phyloP scores from a whole-genome alignment of 1,140 invertebrate genomes.

The Akabosia matsudoensis region DNA sequence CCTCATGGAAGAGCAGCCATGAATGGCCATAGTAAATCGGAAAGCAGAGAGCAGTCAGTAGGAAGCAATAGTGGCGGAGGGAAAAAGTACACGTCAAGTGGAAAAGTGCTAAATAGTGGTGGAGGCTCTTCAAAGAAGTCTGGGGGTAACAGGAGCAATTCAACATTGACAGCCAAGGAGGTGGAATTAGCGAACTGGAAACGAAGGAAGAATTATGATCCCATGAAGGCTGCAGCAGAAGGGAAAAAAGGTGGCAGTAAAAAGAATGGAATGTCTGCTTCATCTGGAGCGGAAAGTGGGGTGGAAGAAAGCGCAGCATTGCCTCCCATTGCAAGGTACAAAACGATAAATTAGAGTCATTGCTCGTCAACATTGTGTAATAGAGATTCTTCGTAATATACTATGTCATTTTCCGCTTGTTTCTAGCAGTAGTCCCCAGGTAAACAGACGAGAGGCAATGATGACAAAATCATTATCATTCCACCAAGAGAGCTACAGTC shows the following conservation, averaged over 20 bases:
- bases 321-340: constrained; percentile 24
- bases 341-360: background rate
- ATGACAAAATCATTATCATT: constrained; percentile 39
- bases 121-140: background rate
- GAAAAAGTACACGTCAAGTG: background rate
- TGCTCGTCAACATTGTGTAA: no score
- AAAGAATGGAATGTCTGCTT: background rate
- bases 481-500: constrained; percentile 5
- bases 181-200: constrained; percentile 90
- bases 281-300: constrained; percentile 28
- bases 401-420: no score
- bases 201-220: constrained; percentile 82
- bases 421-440: constrained; percentile 2
- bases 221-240: constrained; percentile 77
- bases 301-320: constrained; percentile 10
- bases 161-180: constrained; percentile 64
- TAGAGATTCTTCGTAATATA: no score
- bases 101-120: background rate
- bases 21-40: background rate
- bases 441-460: constrained; percentile 12
- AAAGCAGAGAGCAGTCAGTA: background rate
- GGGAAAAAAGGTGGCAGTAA: constrained; percentile 60
- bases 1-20: background rate
- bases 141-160: constrained; percentile 57
- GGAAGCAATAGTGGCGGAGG: background rate